A percentile compares a stretch with the other conserved stretches of the same genome.
Evolutionary conservation across 2,113 vertebrate genomes (phyloP).

Genomic region (Pterocles gutturalis): DNA sequence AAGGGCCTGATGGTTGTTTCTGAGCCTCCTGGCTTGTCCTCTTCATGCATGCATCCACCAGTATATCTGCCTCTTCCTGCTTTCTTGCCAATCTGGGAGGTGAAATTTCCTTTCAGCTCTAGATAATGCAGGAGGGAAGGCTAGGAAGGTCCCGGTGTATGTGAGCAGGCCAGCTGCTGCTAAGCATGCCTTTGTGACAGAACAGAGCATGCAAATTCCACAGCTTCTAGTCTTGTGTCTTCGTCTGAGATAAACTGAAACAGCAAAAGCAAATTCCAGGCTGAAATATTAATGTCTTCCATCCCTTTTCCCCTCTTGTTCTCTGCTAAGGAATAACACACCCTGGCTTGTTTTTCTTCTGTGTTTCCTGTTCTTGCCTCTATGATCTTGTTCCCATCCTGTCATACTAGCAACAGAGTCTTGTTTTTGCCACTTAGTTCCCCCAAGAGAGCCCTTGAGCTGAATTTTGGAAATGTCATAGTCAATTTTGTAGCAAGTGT

Average conservation of each 20-base stretch:
- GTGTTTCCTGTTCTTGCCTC: conserved; percentile 32
- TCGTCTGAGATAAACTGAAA: conserved; percentile 30
- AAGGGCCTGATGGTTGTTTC: background rate
- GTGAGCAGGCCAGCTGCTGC: background rate
- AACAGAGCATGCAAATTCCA: background rate
- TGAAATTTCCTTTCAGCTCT: background rate
- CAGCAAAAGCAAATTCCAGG: conserved; percentile 20
- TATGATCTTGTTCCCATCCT: conserved; percentile 45
- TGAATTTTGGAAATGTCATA: conserved; percentile 55
- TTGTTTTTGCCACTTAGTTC: conserved; percentile 44
- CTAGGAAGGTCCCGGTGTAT: background rate
- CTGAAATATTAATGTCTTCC: conserved; percentile 60
- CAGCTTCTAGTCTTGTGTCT: background rate
- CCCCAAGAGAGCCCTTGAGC: conserved; percentile 50
- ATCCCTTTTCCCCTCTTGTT: conserved; percentile 29
- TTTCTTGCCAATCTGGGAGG: background rate
- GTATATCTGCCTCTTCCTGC: background rate
- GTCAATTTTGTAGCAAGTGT: conserved; percentile 24
- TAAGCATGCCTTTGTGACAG: background rate
- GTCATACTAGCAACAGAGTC: conserved; percentile 27
- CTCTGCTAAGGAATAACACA: conserved; percentile 31
- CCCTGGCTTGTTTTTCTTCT: conserved; percentile 38
- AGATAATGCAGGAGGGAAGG: background rate
- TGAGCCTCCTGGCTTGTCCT: background rate
- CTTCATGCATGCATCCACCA: background rate